Evolutionary conservation across 1,140 invertebrate species (phyloP).

Genomic region (Neocloeon triangulifer): DNA sequence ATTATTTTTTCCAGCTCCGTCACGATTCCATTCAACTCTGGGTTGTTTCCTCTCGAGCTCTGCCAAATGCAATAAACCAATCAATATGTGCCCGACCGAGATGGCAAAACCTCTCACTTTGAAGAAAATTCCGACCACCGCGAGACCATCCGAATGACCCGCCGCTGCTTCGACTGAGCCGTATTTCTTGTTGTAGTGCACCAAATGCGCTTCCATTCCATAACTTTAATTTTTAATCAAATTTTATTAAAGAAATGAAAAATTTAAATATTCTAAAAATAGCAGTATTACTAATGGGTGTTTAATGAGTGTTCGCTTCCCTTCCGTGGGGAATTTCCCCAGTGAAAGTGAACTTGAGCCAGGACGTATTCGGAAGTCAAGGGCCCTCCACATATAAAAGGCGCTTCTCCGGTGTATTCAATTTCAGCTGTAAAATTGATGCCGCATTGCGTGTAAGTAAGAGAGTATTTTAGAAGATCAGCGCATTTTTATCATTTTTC

Average conservation of each 20-base stretch:
- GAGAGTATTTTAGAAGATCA: no score
- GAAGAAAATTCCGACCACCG: constrained; percentile 50
- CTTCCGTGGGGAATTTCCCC: constrained; percentile 15
- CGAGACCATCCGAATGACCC: constrained; percentile 47
- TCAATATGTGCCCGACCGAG: no score
- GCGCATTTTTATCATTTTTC: no score
- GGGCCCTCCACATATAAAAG: constrained; percentile 40
- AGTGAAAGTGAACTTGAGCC: constrained; percentile 47
- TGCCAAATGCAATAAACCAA: no score
- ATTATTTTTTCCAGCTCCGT: constrained; percentile 29
- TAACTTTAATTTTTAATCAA: no score
- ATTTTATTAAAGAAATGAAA: constrained; percentile 13
- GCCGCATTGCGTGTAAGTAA: no score
- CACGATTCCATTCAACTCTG: constrained; percentile 25
- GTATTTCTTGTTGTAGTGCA: constrained; percentile 59
- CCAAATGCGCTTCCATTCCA: constrained; percentile 52
- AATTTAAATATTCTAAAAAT: no score
- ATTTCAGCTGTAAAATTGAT: no score
- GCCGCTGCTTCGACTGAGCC: constrained; percentile 35
- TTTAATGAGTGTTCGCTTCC: constrained; percentile 18
- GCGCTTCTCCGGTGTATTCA: no score
- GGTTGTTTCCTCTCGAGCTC: no score
- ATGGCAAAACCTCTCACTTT: no score
- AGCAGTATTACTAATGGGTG: constrained; percentile 18
- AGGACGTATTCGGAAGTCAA: constrained; percentile 47